These are phyloP conservation scores for Microplitis deprimator DNA, from an alignment of 2,888 invertebrate species.

Conservation along the genomic window DNA sequence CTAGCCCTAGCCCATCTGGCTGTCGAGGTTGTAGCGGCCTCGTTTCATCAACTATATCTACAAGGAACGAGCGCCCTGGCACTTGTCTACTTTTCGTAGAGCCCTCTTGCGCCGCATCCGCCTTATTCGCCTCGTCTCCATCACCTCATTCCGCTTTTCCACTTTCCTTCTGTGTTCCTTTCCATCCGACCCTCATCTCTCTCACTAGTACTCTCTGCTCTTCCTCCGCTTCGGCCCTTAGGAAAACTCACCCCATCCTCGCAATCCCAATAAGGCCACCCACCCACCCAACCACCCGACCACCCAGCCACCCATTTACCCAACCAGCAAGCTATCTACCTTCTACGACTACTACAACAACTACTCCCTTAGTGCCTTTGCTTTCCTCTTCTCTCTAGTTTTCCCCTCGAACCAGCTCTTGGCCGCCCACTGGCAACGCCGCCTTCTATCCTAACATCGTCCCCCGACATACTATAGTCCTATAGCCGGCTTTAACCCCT, in stretches of 20 bases:
- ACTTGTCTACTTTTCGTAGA: constrained; percentile 46
- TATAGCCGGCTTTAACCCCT: constrained; percentile 38
- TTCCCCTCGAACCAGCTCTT: constrained; percentile 29
- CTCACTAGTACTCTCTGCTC: constrained; percentile 43
- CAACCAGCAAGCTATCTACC: constrained; percentile 28
- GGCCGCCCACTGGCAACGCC: constrained; percentile 43
- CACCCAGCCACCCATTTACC: constrained; percentile 36
- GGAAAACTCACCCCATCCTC: constrained; percentile 63
- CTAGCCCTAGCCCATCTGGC: constrained; percentile 57
- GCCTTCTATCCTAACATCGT: constrained; percentile 39
- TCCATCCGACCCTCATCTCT: constrained; percentile 38
- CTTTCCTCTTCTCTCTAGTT: constrained; percentile 45
- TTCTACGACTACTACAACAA: background rate
- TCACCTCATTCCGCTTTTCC: background rate
- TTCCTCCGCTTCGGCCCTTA: constrained; percentile 60
- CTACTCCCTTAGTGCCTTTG: constrained; percentile 47
- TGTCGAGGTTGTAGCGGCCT: constrained; percentile 64
- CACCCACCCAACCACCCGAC: constrained; percentile 51
- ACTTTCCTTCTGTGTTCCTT: constrained; percentile 43
- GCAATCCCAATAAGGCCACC: constrained; percentile 67
- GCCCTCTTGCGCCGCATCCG: constrained; percentile 34
- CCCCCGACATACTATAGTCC: constrained; percentile 25
- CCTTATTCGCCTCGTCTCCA: no score
- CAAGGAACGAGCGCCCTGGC: constrained; percentile 9
- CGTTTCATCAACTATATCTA: constrained; percentile 64